These are phyloP conservation scores for Hoplias malabaricus DNA, from an alignment of 2,113 vertebrate species.

Conservation along the genomic window DNA sequence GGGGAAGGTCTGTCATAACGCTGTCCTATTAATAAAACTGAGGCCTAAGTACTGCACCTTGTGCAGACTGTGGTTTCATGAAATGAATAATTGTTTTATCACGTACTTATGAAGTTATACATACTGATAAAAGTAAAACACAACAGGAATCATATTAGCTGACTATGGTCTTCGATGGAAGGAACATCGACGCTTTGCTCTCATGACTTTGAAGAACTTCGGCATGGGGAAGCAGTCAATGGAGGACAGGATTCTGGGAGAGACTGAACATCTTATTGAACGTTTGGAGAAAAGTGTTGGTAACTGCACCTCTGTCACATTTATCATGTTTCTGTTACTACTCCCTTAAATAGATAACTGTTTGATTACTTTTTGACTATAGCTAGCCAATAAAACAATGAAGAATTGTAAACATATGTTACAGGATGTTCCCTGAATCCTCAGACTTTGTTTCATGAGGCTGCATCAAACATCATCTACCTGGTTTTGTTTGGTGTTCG, in stretches of 20 bases:
- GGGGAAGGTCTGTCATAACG: constrained; percentile 32
- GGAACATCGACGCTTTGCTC: constrained; percentile 69
- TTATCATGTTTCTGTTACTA: not conserved
- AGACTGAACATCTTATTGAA: constrained; percentile 56
- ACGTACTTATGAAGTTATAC: no score
- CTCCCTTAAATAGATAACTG: not conserved
- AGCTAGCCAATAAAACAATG: not conserved
- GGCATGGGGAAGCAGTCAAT: constrained; percentile 80
- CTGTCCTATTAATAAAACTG: not conserved
- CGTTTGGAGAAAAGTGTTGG: constrained; percentile 47
- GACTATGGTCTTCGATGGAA: constrained; percentile 65
- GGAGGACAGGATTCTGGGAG: constrained; percentile 71
- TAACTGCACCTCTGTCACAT: not conserved
- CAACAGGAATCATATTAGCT: constrained; percentile 63
- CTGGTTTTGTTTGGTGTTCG: constrained; percentile 66
- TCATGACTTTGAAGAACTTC: constrained; percentile 75
- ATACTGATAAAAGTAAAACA: constrained; percentile 1
- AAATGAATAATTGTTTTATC: no score
- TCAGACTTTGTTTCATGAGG: constrained; percentile 60
- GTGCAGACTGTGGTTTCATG: constrained; percentile 1
- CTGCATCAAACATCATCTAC: constrained; percentile 71
- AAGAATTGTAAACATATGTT: not conserved
- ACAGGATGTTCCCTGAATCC: constrained; percentile 40
- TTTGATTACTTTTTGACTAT: not conserved
- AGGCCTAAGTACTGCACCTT: not conserved